Base-by-base conservation (phyloP, 2,113 vertebrate species). In the Anolis sagrei region DNA sequence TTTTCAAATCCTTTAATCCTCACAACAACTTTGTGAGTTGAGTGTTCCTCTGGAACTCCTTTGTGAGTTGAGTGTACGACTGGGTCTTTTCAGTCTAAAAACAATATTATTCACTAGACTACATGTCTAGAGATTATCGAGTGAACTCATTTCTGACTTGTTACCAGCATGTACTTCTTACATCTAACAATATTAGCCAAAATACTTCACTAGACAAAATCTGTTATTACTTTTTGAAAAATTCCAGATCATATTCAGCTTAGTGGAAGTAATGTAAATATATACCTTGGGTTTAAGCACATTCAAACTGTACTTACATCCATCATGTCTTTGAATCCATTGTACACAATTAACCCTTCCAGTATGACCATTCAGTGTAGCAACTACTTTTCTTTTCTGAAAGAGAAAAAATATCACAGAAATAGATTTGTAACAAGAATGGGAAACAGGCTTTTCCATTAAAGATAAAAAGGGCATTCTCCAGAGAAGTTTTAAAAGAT, bases 311-410 rank as follows among this genome's bases (percentile, higher is more conserved):
- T 87, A 97, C 98, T 98, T 94, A 99, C 98, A 96, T 72, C 96
- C 90, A 88, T 97, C 95, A 69, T 91, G 88, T 93, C 94, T 96
- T 79, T 96, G 95, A 69, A 97, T 94, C 98, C 98, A 99, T n/a
- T 96, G 95, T 70, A 99, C 94, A 34, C 98, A 95, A 88, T 98
- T 99, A 82, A 99, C 98, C 89, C 98, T 96, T 25, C 93, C 96
- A 3, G 90, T 89, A 76, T 99, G 98, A n/a, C 98, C 97, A 80
- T 98, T 99, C 91, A 99, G 92, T 6, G 97, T 91, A 19, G 89
- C 89, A 9, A 96, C 77, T 19, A 94, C 94, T 49, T 88, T 92
- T 73, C 93, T 96, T 90, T 94, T 95, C 97, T 98, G 83, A n/a
- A 81, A 74, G 76, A 36, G 69, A 88, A 91, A 80, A 78, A 76